Percentiles rank a stretch among this genome's conserved stretches.
These are phyloP conservation scores for mouse (Mus musculus) DNA, from an alignment of 2,113 vertebrate species.

Conservation along the genomic window DNA sequence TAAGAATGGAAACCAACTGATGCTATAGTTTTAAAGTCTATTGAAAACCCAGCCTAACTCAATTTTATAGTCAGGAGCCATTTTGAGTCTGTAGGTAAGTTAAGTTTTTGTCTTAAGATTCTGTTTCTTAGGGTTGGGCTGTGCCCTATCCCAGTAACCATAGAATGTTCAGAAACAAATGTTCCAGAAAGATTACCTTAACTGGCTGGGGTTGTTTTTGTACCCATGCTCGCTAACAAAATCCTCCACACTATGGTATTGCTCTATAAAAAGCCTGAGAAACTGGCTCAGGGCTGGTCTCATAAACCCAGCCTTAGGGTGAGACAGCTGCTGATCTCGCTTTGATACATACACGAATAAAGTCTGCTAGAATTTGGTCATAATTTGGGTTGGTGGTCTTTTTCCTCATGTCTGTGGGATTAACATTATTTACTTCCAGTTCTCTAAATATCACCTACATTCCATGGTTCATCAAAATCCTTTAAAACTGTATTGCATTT, in stretches of 20 bases:
- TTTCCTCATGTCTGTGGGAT: not conserved
- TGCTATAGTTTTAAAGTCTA: constrained; percentile 25
- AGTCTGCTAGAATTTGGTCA: not conserved
- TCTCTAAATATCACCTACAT: constrained; percentile 49
- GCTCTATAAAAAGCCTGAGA: not conserved
- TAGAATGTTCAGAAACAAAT: not conserved
- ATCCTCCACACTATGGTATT: not conserved
- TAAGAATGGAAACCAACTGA: constrained; percentile 26
- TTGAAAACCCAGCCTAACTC: not conserved
- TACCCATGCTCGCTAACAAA: not conserved
- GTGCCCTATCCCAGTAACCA: not conserved
- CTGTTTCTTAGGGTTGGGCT: not conserved
- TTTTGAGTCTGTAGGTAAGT: not conserved
- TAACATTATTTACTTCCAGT: constrained; percentile 33
- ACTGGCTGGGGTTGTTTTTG: not conserved
- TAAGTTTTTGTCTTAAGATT: not conserved
- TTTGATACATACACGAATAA: not conserved
- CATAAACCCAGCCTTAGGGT: not conserved
- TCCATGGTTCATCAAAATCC: not conserved
- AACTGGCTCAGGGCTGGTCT: not conserved
- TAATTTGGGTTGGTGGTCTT: not conserved
- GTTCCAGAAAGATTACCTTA: not conserved
- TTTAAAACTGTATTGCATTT: not conserved
- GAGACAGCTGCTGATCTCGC: not conserved
- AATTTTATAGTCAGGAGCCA: not conserved